Evolutionary conservation across 2,797 vertebrate species (phyloP).

Genomic region (Apodemus agrarius): DNA sequence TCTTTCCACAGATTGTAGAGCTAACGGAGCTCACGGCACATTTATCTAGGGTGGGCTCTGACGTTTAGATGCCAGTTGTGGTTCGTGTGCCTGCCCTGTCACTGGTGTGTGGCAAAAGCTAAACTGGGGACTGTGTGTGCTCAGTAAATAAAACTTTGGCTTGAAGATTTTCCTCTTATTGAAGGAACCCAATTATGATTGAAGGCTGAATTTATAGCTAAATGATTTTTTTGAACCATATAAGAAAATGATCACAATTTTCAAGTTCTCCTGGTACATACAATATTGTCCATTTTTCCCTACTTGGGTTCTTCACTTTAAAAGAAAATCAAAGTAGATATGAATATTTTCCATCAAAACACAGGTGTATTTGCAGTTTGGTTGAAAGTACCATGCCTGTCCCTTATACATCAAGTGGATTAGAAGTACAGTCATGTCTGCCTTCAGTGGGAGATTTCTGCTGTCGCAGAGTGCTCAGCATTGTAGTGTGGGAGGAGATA

Average conservation of each 20-base stretch:
- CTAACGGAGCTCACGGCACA: not conserved
- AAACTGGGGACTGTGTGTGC: not conserved
- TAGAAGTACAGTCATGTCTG: not conserved
- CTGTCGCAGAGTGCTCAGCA: not conserved
- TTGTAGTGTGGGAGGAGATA: not conserved
- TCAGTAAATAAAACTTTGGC: conserved; percentile 47
- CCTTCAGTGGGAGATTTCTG: conserved; percentile 35
- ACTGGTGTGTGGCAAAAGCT: not conserved
- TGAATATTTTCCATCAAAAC: conserved; percentile 48
- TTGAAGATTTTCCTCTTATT: conserved; percentile 12
- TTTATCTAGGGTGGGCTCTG: conserved; percentile 2
- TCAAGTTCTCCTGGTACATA: not conserved
- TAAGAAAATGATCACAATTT: conserved; percentile 30
- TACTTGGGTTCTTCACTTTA: conserved; percentile 17
- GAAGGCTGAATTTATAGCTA: conserved; percentile 24
- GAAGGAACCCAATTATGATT: not conserved
- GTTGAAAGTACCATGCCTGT: not conserved
- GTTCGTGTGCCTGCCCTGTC: not conserved
- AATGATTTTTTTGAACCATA: conserved; percentile 24
- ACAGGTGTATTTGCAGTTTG: not conserved
- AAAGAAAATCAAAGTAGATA: conserved; percentile 21
- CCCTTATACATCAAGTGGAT: not conserved
- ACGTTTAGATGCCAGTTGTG: conserved; percentile 33
- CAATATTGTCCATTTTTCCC: not conserved
- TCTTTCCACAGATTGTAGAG: conserved; percentile 4